Percentiles rank a stretch among this genome's conserved stretches.
phyloP scores from a whole-genome alignment of 92 coral and sea anemone species.

The Diadumene lineata region DNA sequence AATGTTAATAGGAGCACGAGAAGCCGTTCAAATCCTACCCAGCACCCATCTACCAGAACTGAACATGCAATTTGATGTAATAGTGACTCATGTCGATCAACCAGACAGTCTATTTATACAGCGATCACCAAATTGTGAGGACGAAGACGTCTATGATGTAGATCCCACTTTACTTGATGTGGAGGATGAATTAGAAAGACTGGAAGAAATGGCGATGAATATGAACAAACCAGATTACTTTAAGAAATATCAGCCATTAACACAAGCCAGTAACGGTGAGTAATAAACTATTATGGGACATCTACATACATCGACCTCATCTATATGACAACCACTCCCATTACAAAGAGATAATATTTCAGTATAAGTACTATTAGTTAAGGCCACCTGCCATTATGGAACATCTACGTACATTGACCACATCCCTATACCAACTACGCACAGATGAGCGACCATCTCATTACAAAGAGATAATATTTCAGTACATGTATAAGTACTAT shows the following conservation, averaged over 20 bases:
- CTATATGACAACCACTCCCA: background rate
- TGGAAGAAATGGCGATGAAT: constrained; percentile 69
- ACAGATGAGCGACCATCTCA: background rate
- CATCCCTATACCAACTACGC: background rate
- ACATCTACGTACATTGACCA: background rate
- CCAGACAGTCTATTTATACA: constrained; percentile 84
- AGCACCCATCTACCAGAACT: constrained; percentile 79
- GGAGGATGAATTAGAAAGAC: constrained; percentile 58
- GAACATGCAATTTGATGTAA: constrained; percentile 84
- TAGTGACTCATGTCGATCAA: constrained; percentile 82
- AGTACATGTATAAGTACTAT: too few relatives aligned
- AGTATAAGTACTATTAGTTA: too few relatives aligned
- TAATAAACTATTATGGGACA: background rate
- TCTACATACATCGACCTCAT: background rate
- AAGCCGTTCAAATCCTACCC: constrained; percentile 68
- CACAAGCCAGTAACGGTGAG: constrained; percentile 67
- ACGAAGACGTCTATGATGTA: constrained; percentile 52
- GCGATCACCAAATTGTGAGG: constrained; percentile 73
- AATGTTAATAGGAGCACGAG: constrained; percentile 66
- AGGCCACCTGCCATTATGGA: background rate
- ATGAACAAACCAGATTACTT: constrained; percentile 76
- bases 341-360: too few relatives aligned
- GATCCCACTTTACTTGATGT: constrained; percentile 83
- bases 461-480: too few relatives aligned
- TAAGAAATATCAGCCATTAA: constrained; percentile 64